Percentiles rank a stretch among this genome's conserved stretches.
These are phyloP conservation scores for Notodonta dromedarius DNA, from an alignment of 2,888 invertebrate genomes.

Conservation along the genomic window DNA sequence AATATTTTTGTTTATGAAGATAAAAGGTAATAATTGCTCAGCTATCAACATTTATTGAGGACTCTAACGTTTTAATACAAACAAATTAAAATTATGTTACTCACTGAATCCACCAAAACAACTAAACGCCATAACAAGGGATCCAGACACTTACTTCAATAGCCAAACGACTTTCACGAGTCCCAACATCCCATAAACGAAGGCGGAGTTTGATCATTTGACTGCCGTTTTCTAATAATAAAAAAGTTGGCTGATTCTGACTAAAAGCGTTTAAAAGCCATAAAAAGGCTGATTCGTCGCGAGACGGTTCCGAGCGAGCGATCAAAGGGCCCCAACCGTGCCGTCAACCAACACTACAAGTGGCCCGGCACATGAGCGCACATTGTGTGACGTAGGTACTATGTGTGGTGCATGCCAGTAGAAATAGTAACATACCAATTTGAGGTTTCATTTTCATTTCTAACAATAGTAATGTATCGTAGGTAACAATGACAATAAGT, in stretches of 20 bases:
- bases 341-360: conserved; percentile 24
- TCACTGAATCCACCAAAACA: background rate
- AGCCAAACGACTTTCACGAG: conserved; percentile 22
- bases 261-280: conserved; percentile 48
- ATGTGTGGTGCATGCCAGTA: background rate
- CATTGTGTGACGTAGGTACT: conserved; percentile 2
- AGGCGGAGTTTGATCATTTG: conserved; percentile 29
- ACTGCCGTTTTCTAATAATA: conserved; percentile 26
- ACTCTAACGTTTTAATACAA: no score
- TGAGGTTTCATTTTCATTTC: background rate
- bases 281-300: conserved; percentile 41
- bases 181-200: conserved; percentile 20
- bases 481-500: no score
- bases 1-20: no score
- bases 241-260: conserved; percentile 32
- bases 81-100: background rate
- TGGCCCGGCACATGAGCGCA: background rate
- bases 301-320: conserved; percentile 49
- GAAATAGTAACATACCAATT: background rate
- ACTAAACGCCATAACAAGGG: conserved; percentile 5
- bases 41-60: no score
- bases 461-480: background rate
- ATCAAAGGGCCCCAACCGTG: conserved; percentile 46
- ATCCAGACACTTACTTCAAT: conserved; percentile 12
- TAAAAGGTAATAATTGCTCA: no score